These are phyloP conservation scores for Aquatica leii DNA, from an alignment of 2,888 invertebrate species.

Conservation along the genomic window DNA sequence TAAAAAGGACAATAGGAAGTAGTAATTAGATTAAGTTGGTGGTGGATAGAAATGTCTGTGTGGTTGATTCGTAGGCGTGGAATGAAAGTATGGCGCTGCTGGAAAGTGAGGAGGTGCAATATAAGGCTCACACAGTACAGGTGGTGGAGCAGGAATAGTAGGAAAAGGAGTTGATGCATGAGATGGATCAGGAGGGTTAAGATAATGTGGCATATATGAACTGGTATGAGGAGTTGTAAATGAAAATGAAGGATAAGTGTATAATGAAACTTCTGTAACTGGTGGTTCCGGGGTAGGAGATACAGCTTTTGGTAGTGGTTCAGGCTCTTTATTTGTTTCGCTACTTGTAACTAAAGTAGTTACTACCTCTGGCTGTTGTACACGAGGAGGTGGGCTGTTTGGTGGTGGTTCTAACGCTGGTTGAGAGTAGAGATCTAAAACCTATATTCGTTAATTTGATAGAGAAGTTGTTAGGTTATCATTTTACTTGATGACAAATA, in stretches of 20 bases:
- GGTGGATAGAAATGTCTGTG: constrained; percentile 61
- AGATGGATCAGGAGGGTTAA: constrained; percentile 56
- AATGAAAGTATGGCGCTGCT: constrained; percentile 60
- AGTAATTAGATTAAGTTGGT: no score
- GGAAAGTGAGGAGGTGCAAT: constrained; percentile 57
- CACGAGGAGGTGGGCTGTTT: constrained; percentile 73
- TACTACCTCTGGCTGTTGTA: constrained; percentile 47
- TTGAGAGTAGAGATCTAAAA: constrained; percentile 87
- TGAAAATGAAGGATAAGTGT: constrained; percentile 54
- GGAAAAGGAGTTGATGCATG: constrained; percentile 61
- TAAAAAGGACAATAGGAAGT: no score
- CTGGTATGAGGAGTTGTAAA: constrained; percentile 49
- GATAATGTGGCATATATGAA: constrained; percentile 56
- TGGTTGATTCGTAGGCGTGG: constrained; percentile 51
- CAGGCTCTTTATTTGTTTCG: constrained; percentile 63
- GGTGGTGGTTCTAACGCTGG: constrained; percentile 69
- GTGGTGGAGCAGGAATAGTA: constrained; percentile 53
- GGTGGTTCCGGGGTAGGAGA: constrained; percentile 48
- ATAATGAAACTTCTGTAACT: constrained; percentile 53
- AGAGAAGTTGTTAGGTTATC: no score
- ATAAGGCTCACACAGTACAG: constrained; percentile 52
- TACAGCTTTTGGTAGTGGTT: constrained; percentile 43
- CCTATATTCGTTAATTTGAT: no score
- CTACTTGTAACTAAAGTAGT: constrained; percentile 39
- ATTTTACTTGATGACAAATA: constrained; percentile 95